A percentile compares a stretch with the other conserved stretches of the same genome.
Conservation (phyloP, 2,888 invertebrate genomes). For the Beris morrisii region DNA sequence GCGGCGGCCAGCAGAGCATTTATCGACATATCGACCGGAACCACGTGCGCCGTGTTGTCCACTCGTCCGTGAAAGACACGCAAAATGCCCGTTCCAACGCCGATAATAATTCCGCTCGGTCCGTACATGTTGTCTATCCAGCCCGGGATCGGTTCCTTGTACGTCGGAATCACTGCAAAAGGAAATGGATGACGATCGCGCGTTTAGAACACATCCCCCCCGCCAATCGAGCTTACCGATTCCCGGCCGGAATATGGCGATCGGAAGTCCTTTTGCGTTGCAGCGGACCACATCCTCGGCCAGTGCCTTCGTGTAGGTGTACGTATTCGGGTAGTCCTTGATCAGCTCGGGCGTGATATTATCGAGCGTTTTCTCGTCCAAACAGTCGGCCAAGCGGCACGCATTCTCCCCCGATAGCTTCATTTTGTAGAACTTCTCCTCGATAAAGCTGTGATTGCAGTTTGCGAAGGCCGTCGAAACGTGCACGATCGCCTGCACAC, state of each 20-base stretch:
- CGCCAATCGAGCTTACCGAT: too few species aligned
- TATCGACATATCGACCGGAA: slow-evolving; percentile 58
- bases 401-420: slow-evolving; percentile 50
- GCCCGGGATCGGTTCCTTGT: slow-evolving; percentile 61
- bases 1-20: slow-evolving; percentile 56
- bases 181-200: too few species aligned
- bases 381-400: slow-evolving; percentile 47
- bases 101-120: slow-evolving; percentile 56
- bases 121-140: slow-evolving; percentile 75
- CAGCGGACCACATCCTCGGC: slow-evolving; percentile 65
- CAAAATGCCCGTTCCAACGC: slow-evolving; percentile 63
- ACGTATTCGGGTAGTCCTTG: slow-evolving; percentile 65
- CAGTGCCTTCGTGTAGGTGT: slow-evolving; percentile 71
- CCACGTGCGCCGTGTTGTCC: slow-evolving; percentile 51
- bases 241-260: slow-evolving; percentile 71
- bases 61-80: slow-evolving; percentile 49
- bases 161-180: slow-evolving; percentile 57
- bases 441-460: slow-evolving; percentile 56
- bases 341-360: slow-evolving; percentile 46
- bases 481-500: slow-evolving; percentile 60
- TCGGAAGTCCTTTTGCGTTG: slow-evolving; percentile 62
- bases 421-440: slow-evolving; percentile 55
- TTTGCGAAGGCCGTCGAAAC: slow-evolving; percentile 72
- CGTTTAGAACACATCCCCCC: too few species aligned
- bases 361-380: slow-evolving; percentile 52